These are phyloP conservation scores for Sander vitreus DNA, from an alignment of 2,113 vertebrate species.

Conservation along the genomic window DNA sequence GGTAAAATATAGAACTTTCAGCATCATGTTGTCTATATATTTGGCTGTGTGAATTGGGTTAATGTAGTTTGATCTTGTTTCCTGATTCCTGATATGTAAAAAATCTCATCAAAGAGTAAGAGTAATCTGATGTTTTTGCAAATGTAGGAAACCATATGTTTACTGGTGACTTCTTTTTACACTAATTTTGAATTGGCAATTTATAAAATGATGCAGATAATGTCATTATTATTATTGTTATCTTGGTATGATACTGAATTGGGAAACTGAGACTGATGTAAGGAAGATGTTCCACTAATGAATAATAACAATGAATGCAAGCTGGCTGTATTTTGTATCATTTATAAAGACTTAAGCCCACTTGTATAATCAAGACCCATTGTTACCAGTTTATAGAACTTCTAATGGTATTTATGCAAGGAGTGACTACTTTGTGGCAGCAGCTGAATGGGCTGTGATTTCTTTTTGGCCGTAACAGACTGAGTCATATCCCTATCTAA, in stretches of 20 bases:
- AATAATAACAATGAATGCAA: background rate
- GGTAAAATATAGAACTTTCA: background rate
- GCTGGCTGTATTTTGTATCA: background rate
- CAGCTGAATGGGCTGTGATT: constrained; percentile 51
- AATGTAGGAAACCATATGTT: background rate
- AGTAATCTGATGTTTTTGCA: constrained; percentile 26
- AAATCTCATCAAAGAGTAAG: constrained; percentile 37
- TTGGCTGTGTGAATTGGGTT: background rate
- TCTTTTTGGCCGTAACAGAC: constrained; percentile 13
- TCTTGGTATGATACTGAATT: background rate
- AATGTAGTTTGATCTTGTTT: constrained; percentile 4
- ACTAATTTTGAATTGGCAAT: background rate
- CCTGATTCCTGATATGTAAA: constrained; percentile 29
- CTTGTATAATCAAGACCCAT: constrained; percentile 41
- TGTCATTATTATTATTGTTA: background rate
- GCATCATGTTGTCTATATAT: background rate
- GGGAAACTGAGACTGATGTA: background rate
- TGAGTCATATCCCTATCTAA: constrained; percentile 3
- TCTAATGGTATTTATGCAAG: constrained; percentile 4
- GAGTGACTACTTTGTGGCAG: constrained; percentile 13
- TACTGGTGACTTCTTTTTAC: background rate
- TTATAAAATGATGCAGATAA: background rate
- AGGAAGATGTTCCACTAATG: background rate
- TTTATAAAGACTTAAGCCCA: constrained; percentile 11
- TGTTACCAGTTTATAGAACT: constrained; percentile 26